Evolutionary conservation across 2,797 vertebrate species (phyloP).

Genomic region (Champsocephalus gunnari): DNA sequence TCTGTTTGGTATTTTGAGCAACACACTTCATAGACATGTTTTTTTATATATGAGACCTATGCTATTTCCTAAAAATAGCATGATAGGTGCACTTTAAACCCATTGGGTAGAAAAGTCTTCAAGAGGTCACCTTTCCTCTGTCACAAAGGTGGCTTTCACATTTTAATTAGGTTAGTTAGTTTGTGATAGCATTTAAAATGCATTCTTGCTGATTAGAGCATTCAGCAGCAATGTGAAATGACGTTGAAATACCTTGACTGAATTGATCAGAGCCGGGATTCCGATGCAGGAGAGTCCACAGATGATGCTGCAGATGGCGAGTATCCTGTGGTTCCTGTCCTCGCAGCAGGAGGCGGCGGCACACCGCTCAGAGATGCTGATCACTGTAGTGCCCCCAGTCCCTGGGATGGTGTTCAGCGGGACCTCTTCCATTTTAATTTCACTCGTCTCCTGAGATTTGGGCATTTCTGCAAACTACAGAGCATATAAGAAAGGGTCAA

Average conservation of each 20-base stretch:
- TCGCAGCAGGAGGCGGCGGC: neutral
- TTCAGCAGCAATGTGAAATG: neutral
- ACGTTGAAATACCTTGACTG: constrained; percentile 85
- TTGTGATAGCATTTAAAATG: no score
- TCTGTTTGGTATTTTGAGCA: no score
- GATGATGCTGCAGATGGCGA: constrained; percentile 88
- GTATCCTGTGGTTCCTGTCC: constrained; percentile 71
- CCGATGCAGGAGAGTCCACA: constrained; percentile 90
- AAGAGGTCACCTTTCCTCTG: no score
- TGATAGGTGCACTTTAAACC: no score
- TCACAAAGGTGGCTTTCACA: no score
- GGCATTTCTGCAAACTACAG: constrained; percentile 61
- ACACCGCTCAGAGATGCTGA: accelerated
- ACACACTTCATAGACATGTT: no score
- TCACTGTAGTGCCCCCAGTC: neutral
- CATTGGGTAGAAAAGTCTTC: no score
- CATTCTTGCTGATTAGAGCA: neutral
- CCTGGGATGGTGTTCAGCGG: constrained; percentile 6
- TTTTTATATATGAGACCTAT: no score
- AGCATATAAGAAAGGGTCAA: neutral
- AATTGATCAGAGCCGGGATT: constrained; percentile 84
- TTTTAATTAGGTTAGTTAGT: no score
- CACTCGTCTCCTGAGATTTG: accelerated
- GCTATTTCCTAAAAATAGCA: no score
- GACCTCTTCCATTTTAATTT: accelerated